Percentiles rank a stretch among this genome's conserved stretches.
These are phyloP conservation scores for Podarcis lilfordi DNA, from an alignment of 2,797 vertebrate genomes.

Conservation along the genomic window DNA sequence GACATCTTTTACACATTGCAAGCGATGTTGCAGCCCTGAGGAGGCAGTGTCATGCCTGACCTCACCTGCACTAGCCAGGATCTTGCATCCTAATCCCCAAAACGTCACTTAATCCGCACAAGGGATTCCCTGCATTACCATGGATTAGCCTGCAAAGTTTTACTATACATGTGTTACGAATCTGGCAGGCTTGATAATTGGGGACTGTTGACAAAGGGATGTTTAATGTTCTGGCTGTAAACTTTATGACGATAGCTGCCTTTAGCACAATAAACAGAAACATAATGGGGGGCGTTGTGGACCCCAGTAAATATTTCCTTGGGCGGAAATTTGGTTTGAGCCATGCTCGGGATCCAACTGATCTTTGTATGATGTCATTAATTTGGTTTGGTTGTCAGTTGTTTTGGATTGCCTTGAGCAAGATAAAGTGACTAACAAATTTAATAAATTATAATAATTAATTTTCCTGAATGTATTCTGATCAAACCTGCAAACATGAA, in stretches of 20 bases:
- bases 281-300: background rate
- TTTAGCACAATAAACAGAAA: background rate
- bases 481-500: background rate
- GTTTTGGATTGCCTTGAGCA: no score
- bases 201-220: background rate
- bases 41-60: slow-evolving; percentile 1
- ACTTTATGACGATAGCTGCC: background rate
- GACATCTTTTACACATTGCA: background rate
- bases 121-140: slow-evolving; percentile 65
- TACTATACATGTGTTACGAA: slow-evolving; percentile 25
- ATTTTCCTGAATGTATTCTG: background rate
- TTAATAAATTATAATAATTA: no score
- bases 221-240: background rate
- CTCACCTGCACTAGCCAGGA: slow-evolving; percentile 61
- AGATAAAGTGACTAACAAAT: no score
- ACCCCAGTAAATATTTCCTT: background rate
- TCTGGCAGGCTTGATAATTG: background rate
- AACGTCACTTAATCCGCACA: slow-evolving; percentile 58
- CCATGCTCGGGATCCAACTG: background rate
- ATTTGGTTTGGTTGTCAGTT: no score
- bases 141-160: slow-evolving; percentile 55
- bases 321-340: background rate
- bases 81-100: slow-evolving; percentile 54
- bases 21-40: slow-evolving; percentile 52
- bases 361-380: background rate